Evolutionary conservation across 2,888 invertebrate species (phyloP).

Genomic region (Parnassius orleans): DNA sequence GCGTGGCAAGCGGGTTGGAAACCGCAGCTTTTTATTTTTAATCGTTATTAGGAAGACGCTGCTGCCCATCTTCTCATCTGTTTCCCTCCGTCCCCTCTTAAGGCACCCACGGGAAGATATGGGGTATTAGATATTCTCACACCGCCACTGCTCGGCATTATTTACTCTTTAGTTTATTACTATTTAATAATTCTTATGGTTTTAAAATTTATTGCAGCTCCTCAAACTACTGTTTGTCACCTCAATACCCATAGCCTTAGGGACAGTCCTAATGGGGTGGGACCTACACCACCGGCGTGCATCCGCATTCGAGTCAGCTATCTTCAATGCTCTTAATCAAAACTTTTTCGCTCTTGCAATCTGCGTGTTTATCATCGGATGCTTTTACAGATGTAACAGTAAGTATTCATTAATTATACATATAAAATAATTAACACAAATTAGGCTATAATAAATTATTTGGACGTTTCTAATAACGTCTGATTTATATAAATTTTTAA

Average conservation of each 20-base stretch:
- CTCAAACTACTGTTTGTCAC: constrained; percentile 56
- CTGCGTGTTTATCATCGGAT: constrained; percentile 68
- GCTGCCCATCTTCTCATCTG: too few relatives aligned
- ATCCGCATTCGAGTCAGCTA: constrained; percentile 63
- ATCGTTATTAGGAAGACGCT: too few relatives aligned
- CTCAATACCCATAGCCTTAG: constrained; percentile 60
- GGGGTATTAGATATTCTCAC: too few relatives aligned
- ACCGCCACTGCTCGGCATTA: too few relatives aligned
- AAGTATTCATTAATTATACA: constrained; percentile 38
- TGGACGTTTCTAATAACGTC: too few relatives aligned
- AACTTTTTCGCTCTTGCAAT: constrained; percentile 73
- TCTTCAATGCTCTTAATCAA: constrained; percentile 70
- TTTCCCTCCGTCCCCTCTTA: too few relatives aligned
- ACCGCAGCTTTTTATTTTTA: too few relatives aligned
- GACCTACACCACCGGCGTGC: constrained; percentile 69
- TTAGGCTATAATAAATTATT: too few relatives aligned
- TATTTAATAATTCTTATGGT: not conserved
- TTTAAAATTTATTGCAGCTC: constrained; percentile 44
- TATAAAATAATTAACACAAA: not conserved
- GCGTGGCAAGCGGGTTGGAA: too few relatives aligned
- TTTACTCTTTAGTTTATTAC: too few relatives aligned
- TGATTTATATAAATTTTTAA: too few relatives aligned
- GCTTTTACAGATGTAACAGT: constrained; percentile 67
- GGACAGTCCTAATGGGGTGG: constrained; percentile 70
- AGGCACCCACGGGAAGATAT: too few relatives aligned